Base-by-base conservation (phyloP, 2,888 invertebrate genomes). In the Oscheius sp. region DNA sequence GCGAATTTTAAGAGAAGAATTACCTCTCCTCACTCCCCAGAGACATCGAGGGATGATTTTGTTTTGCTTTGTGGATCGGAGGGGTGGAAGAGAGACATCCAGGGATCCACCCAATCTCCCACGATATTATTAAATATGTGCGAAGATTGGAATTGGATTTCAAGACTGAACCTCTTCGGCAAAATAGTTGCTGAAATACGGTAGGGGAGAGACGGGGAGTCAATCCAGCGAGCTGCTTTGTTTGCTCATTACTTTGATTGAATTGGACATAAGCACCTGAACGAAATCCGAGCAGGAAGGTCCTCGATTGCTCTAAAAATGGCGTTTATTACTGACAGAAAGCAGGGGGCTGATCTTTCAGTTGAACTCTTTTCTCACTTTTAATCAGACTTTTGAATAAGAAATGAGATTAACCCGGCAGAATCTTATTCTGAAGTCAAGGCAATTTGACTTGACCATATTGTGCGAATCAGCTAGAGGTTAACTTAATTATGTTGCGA, bases 211-310 rank as follows among this genome's bases (percentile, higher is more conserved):
- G 33, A n/a, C 23, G 39, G 33, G 20, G 39, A 29, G 58, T 6
- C n/a, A n/a, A n/a, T n/a, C n/a, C n/a, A n/a, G n/a, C 50, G 37
- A 48, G 31, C 64, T 33, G 48, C 29, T 29, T 8, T 76, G 69
- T 77, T 77, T 74, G 74, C 73, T 72, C 74, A 77, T 77, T 74
- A 77, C 76, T 74, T 73, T 77, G 76, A 77, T 77, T 77, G 76
- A 63, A 61, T 10, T n/a, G 52, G 71, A 50, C 27, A 57, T 68
- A 61, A 72, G 70, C 70, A 73, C 72, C 70, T 69, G 50, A 42
- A 53, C 46, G 57, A 64, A 64, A 64, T 64, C 64, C 48, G 64
- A 64, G 64, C 46, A 25, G 45, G 45, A 42, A n/a, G n/a, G n/a
- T n/a, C n/a, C n/a, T n/a, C n/a, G n/a, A 55, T 17, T 34, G 55